Conservation (phyloP, 2,888 invertebrate genomes). For the Agrotis clavis region DNA sequence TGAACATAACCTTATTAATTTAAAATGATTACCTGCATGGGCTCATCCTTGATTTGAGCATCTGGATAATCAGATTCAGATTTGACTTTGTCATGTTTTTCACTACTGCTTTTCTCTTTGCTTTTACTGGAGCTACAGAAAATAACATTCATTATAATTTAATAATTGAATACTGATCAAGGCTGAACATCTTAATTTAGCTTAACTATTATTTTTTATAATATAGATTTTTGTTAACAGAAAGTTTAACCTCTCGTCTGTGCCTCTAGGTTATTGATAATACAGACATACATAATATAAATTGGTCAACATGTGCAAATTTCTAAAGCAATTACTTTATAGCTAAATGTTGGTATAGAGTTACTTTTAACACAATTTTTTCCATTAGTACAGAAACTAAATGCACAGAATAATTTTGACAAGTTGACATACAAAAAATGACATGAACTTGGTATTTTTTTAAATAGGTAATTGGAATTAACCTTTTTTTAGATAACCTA, state of each 20-base stretch:
- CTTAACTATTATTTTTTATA: background rate
- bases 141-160: conserved; percentile 12
- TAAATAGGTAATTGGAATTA: background rate
- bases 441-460: conserved; percentile 36
- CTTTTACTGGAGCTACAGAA: conserved; percentile 80
- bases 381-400: background rate
- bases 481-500: background rate
- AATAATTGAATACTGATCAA: background rate
- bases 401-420: conserved; percentile 43
- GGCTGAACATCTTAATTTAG: background rate
- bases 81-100: conserved; percentile 81
- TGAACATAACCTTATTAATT: background rate
- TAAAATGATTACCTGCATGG: conserved; percentile 78
- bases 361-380: conserved; percentile 24
- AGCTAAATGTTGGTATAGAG: conserved; percentile 8
- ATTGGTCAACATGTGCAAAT: conserved; percentile 22
- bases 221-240: background rate
- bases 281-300: conserved; percentile 9
- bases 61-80: conserved; percentile 75
- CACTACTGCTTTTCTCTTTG: conserved; percentile 80
- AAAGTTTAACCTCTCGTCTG: conserved; percentile 3
- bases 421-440: conserved; percentile 41
- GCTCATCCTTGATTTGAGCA: conserved; percentile 84
- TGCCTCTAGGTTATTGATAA: background rate
- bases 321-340: conserved; percentile 4